Base-by-base conservation (phyloP, 2,888 invertebrate species). In the Morpho achilles region DNA sequence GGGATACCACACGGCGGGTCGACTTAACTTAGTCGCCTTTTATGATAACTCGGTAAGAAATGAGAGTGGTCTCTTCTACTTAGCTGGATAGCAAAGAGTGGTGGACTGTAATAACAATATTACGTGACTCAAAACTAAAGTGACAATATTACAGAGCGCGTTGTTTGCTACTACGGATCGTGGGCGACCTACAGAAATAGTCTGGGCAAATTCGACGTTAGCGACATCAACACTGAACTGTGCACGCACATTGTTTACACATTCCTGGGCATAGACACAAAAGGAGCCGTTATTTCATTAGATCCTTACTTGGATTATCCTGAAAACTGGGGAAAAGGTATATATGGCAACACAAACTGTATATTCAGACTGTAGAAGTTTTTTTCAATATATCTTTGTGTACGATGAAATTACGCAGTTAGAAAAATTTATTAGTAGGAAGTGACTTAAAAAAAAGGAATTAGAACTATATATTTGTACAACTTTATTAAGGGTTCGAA, bases 231-330 rank as follows among this genome's bases (percentile, higher is more conserved):
- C 69, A 91, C 95, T 0, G 77, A 76, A 7, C 81, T 95, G 0
- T 96, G 96, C 75, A 96, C 96, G 0, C 96, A 96, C 72, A 61
- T 95, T 50, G 92, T 96, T 8, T 97, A 96, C 74, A 82, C 94
- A 0, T 97, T 97, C 72, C 91, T 93, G 23, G 96, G 95, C 0
- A 83, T 96, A n/a, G 78, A 91, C 44, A 60, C 73, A 2, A 80
- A 87, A 47, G 93, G 93, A 1, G 80, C 79, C 0, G 72, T 95
- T 0, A 75, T 82, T 3, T 79, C 93, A 1, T 78, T 94, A 9
- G 95, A 95, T 71, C 70, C 92, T 0, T 92, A 88, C 74, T 82
- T 93, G 53, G 96, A 96, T 70, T 76, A 94, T 4, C 87, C 93
- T 32, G 93, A 94, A 47, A 85, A 93, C 65, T 91, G 91, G 73